Conservation (phyloP, 2,797 vertebrate species). For the Characodon lateralis region DNA sequence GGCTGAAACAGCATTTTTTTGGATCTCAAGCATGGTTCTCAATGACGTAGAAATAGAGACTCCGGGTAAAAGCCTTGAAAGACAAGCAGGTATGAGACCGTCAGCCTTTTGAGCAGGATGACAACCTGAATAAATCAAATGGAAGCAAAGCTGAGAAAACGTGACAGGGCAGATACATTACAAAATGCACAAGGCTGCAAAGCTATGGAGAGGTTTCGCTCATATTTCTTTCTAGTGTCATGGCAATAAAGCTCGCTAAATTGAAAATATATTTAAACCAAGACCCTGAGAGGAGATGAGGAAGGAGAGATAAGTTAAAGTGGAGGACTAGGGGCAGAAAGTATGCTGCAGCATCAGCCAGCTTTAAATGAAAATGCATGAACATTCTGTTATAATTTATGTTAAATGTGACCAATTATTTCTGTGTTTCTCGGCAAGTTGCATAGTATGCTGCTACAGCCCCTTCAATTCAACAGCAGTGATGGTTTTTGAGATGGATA, state of each 20-base stretch:
- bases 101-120: constrained; percentile 4
- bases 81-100: constrained; percentile 6
- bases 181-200: background rate
- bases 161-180: background rate
- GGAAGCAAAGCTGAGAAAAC: background rate
- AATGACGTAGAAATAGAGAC: background rate
- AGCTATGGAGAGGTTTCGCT: background rate
- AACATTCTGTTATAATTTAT: background rate
- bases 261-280: constrained; percentile 9
- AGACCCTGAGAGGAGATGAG: background rate
- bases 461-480: background rate
- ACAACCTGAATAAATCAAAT: constrained; percentile 10
- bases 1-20: background rate
- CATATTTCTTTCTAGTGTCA: constrained; percentile 21
- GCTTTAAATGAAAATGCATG: background rate
- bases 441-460: background rate
- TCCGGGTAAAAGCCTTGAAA: background rate
- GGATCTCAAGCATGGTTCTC: background rate
- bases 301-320: background rate
- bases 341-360: background rate
- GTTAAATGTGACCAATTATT: background rate
- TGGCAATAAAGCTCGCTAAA: constrained; percentile 19
- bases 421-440: background rate
- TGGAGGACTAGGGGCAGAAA: constrained; percentile 9
- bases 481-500: background rate